These are phyloP conservation scores for Spilarctia lutea DNA, from an alignment of 2,888 invertebrate genomes.

Conservation along the genomic window DNA sequence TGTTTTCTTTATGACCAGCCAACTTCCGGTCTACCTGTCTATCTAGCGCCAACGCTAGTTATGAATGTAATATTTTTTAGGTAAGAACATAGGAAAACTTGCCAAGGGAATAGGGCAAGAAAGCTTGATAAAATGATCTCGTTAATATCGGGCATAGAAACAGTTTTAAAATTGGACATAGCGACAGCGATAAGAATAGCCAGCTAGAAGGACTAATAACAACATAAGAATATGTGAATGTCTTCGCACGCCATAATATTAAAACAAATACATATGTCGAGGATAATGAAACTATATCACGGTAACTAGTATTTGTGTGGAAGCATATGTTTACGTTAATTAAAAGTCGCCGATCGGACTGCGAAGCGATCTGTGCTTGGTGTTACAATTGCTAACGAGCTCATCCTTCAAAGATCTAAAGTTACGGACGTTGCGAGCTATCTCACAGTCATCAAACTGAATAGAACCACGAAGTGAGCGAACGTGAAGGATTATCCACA, in stretches of 20 bases:
- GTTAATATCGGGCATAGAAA: too few species aligned
- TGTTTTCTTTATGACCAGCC: background rate
- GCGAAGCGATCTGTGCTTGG: background rate
- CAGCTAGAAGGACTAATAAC: too few species aligned
- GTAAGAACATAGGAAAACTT: too few species aligned
- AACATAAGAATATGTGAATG: too few species aligned
- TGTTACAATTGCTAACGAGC: background rate
- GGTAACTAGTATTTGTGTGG: background rate
- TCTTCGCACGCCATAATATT: background rate
- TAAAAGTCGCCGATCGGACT: background rate
- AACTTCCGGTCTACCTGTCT: too few species aligned
- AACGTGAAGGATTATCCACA: background rate
- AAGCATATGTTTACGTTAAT: background rate
- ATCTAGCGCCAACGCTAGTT: too few species aligned
- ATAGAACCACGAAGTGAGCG: background rate
- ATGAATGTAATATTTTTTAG: too few species aligned
- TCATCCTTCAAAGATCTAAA: background rate
- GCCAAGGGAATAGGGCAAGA: too few species aligned
- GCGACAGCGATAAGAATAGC: too few species aligned
- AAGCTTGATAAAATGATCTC: too few species aligned
- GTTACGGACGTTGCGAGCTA: background rate
- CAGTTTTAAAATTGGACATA: too few species aligned
- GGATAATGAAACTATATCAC: background rate
- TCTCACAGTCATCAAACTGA: background rate
- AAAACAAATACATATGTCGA: background rate